Base-by-base conservation (phyloP, 2,113 vertebrate species). In the Polyodon spathula region DNA sequence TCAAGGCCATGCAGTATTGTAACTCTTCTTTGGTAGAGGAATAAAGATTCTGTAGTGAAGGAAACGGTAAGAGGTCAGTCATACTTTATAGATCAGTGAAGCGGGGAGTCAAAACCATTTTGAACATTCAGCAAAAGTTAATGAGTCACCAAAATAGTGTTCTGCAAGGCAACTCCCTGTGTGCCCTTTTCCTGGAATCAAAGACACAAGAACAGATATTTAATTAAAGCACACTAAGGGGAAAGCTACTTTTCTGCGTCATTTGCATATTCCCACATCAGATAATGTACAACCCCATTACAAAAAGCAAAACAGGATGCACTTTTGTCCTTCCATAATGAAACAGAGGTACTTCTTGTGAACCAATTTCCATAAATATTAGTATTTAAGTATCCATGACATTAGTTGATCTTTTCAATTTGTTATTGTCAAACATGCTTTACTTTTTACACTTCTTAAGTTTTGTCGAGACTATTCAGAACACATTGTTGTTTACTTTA, bases 391-490 rank as follows among this genome's bases (percentile, higher is more conserved):
- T 58, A 57, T 48, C 63, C 55, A 66, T 67, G 42, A 56, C 6
- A 63, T 70, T 73, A 66, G 55, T 50, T 50, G 62, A 48, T 73
- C 60, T 59, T 67, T 73, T 67, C 60, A n/a, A n/a, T n/a, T 65
- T 54, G 56, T 61, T 50, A 64, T 61, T 63, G 62, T 62, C 67
- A 67, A 44, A 50, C 6, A 66, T 54, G 63, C 60, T 57, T 53
- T 27, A 27, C 27, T 48, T 44, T 40, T 9, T 40, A 17, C 39
- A 46, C 62, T 63, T 53, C 37, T 40, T 16, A 16, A 50, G 6
- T 15, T 11, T 12, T 41, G 40, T 40, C 8, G 5, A 57, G 16
- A 40, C 37, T 57, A 27, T 27, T 27, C 27, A 27, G 27, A 27
- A 27, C 1, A 27, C 27, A 27, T 27, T 27, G 27, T 27, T 27